phyloP scores from a whole-genome alignment of 2,113 vertebrate species.

The Trematomus loennbergii region DNA sequence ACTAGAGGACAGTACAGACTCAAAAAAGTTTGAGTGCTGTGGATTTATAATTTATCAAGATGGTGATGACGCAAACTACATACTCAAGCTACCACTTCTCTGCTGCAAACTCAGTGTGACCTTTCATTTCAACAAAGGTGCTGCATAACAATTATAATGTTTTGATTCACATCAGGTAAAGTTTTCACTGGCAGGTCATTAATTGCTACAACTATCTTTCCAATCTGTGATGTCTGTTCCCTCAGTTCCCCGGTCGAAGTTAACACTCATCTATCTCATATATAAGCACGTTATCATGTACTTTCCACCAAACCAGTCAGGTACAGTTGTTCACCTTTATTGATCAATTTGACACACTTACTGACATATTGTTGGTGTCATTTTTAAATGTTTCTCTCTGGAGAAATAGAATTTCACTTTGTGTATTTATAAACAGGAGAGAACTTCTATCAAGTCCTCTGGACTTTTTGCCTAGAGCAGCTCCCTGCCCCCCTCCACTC shows the following conservation, averaged over 20 bases:
- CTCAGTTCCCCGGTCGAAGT: constrained; percentile 12
- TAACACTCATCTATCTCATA: constrained; percentile 9
- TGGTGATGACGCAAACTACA: background rate
- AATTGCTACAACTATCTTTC: constrained; percentile 8
- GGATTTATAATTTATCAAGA: background rate
- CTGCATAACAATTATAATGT: background rate
- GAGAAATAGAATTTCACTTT: background rate
- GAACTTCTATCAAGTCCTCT: constrained; percentile 71
- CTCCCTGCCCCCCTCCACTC: constrained; percentile 67
- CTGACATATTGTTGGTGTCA: background rate
- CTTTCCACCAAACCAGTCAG: constrained; percentile 41
- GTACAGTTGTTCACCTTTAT: background rate
- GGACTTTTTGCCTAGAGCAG: constrained; percentile 65
- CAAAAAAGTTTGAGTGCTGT: constrained; percentile 40
- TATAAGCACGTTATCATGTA: background rate
- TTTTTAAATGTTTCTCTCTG: background rate
- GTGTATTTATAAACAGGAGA: constrained; percentile 48
- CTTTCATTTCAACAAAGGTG: constrained; percentile 39
- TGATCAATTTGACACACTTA: background rate
- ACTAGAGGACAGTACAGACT: constrained; percentile 39
- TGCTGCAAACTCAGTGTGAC: background rate
- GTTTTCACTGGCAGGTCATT: background rate
- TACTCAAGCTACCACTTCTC: background rate
- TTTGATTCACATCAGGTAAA: background rate
- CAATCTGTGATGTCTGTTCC: constrained; percentile 26